Evolutionary conservation across 2,888 invertebrate species (phyloP).

Genomic region (Epicampocera succincta): DNA sequence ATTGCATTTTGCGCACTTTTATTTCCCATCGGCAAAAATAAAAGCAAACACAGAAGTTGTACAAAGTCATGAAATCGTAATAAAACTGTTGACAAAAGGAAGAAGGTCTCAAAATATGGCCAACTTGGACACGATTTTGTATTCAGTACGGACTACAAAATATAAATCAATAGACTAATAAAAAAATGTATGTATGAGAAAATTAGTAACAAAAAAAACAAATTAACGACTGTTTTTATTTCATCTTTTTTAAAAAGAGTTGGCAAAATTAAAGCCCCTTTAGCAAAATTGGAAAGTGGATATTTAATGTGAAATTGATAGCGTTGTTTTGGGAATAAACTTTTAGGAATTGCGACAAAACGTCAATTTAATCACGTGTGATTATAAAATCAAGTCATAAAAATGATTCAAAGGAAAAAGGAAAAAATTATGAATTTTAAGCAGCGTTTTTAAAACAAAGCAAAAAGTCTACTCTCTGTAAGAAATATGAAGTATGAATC

Average conservation of each 20-base stretch:
- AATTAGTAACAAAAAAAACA: constrained; percentile 5
- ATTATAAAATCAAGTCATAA: constrained; percentile 56
- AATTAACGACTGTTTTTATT: constrained; percentile 36
- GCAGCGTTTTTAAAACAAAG: background rate
- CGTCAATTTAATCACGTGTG: constrained; percentile 36
- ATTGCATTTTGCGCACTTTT: background rate
- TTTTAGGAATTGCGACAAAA: constrained; percentile 16
- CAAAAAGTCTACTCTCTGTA: background rate
- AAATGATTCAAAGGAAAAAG: constrained; percentile 19
- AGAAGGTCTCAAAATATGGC: background rate
- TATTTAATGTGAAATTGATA: background rate
- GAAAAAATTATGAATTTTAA: constrained; percentile 1
- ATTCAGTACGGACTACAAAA: constrained; percentile 21
- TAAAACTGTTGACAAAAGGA: constrained; percentile 25
- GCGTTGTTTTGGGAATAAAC: constrained; percentile 35
- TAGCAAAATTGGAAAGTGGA: constrained; percentile 16
- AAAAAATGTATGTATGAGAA: constrained; percentile 37
- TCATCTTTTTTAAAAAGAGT: constrained; percentile 20
- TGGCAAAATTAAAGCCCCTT: constrained; percentile 60
- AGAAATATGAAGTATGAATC: constrained; percentile 33
- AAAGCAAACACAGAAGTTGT: constrained; percentile 43
- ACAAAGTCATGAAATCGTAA: constrained; percentile 24
- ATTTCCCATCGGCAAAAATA: constrained; percentile 19
- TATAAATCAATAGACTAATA: constrained; percentile 51
- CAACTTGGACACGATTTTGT: constrained; percentile 29